Evolutionary conservation across 2,797 vertebrate species (phyloP).

Genomic region (Phalanger gymnotis): DNA sequence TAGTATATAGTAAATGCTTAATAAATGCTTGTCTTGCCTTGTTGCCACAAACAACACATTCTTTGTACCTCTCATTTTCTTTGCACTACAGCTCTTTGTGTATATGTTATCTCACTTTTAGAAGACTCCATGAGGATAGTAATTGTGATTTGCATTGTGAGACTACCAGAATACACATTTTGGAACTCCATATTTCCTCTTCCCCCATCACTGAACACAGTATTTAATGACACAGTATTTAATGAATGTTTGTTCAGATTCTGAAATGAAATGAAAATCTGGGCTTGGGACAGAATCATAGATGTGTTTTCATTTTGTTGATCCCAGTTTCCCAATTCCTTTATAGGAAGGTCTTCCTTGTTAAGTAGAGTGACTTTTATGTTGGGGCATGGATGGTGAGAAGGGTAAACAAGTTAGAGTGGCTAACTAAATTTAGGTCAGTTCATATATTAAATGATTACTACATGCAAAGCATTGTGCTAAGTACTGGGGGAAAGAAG

Average conservation of each 20-base stretch:
- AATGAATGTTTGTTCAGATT: background rate
- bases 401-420: background rate
- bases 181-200: background rate
- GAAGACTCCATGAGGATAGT: background rate
- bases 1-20: background rate
- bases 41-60: background rate
- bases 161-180: background rate
- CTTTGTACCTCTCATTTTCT: background rate
- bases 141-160: background rate
- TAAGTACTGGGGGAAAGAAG: background rate
- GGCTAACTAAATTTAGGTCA: background rate
- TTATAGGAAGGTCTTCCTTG: background rate
- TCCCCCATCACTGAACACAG: background rate
- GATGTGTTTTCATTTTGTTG: background rate
- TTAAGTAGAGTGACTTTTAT: background rate
- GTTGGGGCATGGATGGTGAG: background rate
- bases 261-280: background rate
- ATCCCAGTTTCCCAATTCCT: background rate
- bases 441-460: background rate
- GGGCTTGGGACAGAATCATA: background rate
- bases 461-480: background rate
- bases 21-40: background rate
- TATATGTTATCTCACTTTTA: background rate
- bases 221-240: background rate
- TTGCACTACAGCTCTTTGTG: background rate